phyloP scores from a whole-genome alignment of 2,113 vertebrate species.

The Corythornis madagascariensis region DNA sequence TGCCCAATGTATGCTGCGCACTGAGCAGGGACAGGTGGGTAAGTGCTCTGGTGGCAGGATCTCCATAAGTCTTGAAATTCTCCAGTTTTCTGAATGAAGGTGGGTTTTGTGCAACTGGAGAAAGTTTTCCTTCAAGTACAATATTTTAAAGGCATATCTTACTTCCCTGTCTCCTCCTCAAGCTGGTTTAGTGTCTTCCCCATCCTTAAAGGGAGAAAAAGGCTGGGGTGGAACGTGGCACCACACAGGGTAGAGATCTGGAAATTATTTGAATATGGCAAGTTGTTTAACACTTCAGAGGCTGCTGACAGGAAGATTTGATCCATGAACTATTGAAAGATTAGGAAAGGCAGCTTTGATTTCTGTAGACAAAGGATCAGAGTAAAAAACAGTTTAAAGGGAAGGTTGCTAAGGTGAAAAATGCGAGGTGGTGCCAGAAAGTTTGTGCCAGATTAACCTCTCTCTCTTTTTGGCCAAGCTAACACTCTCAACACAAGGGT shows the following conservation, averaged over 20 bases:
- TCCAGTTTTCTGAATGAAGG: neutral
- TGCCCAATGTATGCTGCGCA: neutral
- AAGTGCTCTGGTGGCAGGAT: neutral
- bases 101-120: neutral
- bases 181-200: neutral
- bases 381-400: neutral
- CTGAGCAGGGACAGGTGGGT: neutral
- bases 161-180: neutral
- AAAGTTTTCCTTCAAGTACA: neutral
- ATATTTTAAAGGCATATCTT: neutral
- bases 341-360: neutral
- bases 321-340: neutral
- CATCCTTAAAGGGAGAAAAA: neutral
- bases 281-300: neutral
- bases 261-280: neutral
- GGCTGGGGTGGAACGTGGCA: neutral
- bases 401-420: neutral
- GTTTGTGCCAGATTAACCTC: neutral
- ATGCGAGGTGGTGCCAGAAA: conserved; percentile 12
- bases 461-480: neutral
- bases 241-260: neutral
- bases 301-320: neutral
- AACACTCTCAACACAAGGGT: neutral
- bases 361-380: neutral
- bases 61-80: neutral